phyloP scores from a whole-genome alignment of 2,797 vertebrate species.

The Chloroceryle inda region DNA sequence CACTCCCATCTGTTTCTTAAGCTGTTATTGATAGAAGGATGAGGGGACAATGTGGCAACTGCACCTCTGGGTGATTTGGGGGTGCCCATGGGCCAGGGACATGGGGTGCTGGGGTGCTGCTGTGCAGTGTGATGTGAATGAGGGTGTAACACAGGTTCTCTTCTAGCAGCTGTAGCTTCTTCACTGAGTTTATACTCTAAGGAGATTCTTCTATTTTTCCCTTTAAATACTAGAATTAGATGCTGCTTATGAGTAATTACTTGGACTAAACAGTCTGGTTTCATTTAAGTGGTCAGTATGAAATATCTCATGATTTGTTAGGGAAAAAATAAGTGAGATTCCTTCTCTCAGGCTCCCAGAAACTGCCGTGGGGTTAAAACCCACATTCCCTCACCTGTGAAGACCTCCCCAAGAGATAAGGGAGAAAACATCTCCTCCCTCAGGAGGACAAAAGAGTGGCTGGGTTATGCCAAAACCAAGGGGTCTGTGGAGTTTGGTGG shows the following conservation, averaged over 20 bases:
- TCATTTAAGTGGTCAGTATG: constrained; percentile 36
- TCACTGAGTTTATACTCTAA: constrained; percentile 1
- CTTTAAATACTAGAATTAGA: constrained; percentile 61
- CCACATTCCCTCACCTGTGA: neutral
- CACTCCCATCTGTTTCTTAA: neutral
- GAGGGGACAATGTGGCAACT: neutral
- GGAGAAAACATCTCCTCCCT: neutral
- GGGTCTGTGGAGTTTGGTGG: fast-evolving
- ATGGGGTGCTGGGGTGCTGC: neutral
- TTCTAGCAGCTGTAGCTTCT: constrained; percentile 3
- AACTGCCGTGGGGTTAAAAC: neutral
- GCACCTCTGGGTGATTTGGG: neutral
- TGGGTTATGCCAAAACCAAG: neutral
- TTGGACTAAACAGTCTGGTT: constrained; percentile 53
- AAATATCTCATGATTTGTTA: neutral
- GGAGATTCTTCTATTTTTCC: constrained; percentile 30
- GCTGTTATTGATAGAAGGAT: neutral
- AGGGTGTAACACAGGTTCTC: neutral
- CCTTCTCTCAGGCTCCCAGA: neutral
- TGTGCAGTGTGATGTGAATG: neutral
- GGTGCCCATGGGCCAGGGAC: neutral
- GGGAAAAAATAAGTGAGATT: neutral
- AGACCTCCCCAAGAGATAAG: neutral
- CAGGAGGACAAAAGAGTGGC: neutral
- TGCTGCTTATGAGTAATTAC: constrained; percentile 22